These are phyloP conservation scores for Lamellibrachia columna DNA, from an alignment of 2,888 invertebrate species.

Conservation along the genomic window DNA sequence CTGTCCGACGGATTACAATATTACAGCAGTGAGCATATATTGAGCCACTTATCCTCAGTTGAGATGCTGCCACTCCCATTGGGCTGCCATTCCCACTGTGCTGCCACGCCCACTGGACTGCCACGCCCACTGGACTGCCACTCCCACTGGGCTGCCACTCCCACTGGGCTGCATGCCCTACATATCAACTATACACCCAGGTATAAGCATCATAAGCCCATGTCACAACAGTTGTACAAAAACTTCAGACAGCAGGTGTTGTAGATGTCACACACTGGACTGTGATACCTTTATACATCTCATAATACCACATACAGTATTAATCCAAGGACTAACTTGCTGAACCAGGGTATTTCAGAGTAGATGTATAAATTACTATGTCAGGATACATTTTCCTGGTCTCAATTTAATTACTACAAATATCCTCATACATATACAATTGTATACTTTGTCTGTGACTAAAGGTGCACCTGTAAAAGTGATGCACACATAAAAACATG, in stretches of 20 bases:
- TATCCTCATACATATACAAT: no score
- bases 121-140: no score
- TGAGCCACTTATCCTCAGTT: not conserved
- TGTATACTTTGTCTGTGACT: not conserved
- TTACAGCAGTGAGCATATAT: not conserved
- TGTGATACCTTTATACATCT: not conserved
- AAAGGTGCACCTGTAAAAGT: not conserved
- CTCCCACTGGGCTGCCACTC: no score
- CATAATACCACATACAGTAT: not conserved
- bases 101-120: no score
- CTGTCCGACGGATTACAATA: no score
- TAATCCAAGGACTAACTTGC: not conserved
- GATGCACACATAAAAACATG: slow-evolving; percentile 13
- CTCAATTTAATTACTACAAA: no score
- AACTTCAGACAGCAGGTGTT: not conserved
- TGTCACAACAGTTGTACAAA: not conserved
- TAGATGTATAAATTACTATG: no score
- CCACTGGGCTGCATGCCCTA: no score
- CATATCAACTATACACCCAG: no score
- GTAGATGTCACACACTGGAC: not conserved
- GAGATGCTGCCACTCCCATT: not conserved
- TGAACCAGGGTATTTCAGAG: not conserved
- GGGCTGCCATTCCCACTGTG: not conserved
- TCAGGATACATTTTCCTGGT: no score
- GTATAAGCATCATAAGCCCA: not conserved